Percentiles rank a stretch among this genome's conserved stretches.
These are phyloP conservation scores for Lagenorhynchus albirostris DNA, from an alignment of 2,113 vertebrate genomes.

Conservation along the genomic window DNA sequence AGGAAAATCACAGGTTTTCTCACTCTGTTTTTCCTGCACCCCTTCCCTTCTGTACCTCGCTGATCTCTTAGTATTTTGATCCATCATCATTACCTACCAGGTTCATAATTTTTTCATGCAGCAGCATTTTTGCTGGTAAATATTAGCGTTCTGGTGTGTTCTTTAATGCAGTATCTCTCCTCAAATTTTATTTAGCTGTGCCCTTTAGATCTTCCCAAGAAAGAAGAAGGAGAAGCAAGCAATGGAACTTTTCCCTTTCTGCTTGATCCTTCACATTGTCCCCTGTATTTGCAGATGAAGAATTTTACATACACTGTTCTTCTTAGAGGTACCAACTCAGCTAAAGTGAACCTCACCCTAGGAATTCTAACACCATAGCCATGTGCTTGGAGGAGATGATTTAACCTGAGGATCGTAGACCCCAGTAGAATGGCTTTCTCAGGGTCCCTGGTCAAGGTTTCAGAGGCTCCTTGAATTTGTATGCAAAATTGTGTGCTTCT, in stretches of 20 bases:
- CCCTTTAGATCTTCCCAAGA: neutral
- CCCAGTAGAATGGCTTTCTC: neutral
- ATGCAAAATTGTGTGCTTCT: neutral
- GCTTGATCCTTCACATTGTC: neutral
- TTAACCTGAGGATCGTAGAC: neutral
- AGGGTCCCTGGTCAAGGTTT: neutral
- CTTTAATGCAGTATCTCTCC: slow-evolving; percentile 50
- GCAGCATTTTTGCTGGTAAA: slow-evolving; percentile 55
- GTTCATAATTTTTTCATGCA: neutral
- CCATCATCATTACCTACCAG: neutral
- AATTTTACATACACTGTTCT: neutral
- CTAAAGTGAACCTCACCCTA: neutral
- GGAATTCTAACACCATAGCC: neutral
- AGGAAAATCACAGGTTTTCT: neutral
- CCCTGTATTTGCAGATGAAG: neutral
- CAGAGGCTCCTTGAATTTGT: neutral
- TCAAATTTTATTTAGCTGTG: slow-evolving; percentile 15
- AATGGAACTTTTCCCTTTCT: neutral
- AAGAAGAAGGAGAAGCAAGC: neutral
- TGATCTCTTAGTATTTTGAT: slow-evolving; percentile 31
- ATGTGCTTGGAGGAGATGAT: neutral
- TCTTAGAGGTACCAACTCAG: neutral
- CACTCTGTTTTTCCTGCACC: neutral
- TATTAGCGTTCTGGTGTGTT: slow-evolving; percentile 6
- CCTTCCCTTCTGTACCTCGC: neutral